Evolutionary conservation across 2,888 invertebrate species (phyloP).

Genomic region (Dicycla oo): DNA sequence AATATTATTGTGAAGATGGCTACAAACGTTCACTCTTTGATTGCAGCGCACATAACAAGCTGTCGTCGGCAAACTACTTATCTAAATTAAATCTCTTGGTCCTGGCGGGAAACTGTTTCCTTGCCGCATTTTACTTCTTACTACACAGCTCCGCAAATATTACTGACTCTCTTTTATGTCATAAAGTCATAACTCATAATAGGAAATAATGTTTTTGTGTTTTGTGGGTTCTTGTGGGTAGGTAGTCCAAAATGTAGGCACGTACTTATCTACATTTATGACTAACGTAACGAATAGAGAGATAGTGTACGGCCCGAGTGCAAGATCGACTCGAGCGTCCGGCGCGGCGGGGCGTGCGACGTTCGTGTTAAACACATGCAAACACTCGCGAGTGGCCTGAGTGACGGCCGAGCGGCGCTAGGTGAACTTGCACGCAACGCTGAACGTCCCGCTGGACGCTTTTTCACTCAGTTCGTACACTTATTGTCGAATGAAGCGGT

Average conservation of each 20-base stretch:
- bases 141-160: slow-evolving; percentile 42
- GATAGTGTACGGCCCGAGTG: no score
- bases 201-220: slow-evolving; percentile 16
- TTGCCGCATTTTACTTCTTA: slow-evolving; percentile 62
- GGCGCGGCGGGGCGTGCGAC: no score
- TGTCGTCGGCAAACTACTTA: slow-evolving; percentile 79
- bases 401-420: no score
- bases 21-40: slow-evolving; percentile 62
- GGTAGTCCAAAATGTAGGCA: not conserved
- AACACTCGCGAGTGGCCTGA: no score
- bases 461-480: no score
- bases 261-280: not conserved
- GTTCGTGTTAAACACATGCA: no score
- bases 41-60: slow-evolving; percentile 70
- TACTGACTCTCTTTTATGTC: slow-evolving; percentile 13
- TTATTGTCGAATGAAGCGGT: not conserved
- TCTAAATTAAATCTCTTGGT: slow-evolving; percentile 81
- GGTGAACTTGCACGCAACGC: no score
- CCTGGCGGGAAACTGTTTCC: slow-evolving; percentile 68
- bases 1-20: slow-evolving; percentile 34
- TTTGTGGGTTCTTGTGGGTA: not conserved
- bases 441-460: no score
- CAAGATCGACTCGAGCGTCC: no score
- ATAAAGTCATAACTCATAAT: no score
- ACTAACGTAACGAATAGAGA: not conserved